Conservation (phyloP, 2,797 vertebrate genomes). For the Galaxias olidus region DNA sequence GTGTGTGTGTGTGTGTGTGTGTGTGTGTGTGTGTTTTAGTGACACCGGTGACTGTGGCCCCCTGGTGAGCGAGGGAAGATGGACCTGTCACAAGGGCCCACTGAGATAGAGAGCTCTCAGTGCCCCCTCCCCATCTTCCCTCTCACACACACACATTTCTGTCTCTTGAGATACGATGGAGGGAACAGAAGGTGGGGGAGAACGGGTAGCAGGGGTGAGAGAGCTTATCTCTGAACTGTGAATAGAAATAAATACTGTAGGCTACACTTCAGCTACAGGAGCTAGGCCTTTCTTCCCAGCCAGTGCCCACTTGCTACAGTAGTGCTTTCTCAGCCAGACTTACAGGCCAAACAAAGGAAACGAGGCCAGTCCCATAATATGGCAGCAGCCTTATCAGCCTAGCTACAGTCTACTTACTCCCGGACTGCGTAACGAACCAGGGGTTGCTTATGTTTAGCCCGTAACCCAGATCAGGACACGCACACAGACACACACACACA, state of each 20-base stretch:
- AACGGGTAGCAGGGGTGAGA: slow-evolving; percentile 18
- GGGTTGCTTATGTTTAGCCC: no score
- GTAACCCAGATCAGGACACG: no score
- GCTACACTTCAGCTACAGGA: no score
- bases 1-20: slow-evolving; percentile 10
- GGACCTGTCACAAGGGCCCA: slow-evolving; percentile 65
- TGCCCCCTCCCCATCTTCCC: slow-evolving; percentile 42
- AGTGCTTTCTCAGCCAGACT: no score
- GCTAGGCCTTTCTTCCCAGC: no score
- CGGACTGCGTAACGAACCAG: no score
- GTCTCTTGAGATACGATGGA: slow-evolving; percentile 15
- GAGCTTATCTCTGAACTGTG: slow-evolving; percentile 38
- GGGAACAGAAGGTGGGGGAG: slow-evolving; percentile 29
- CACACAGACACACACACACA: no score
- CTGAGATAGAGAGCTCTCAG: slow-evolving; percentile 60
- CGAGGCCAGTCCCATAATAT: no score
- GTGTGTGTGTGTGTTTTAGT: slow-evolving; percentile 16
- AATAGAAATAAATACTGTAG: slow-evolving; percentile 27
- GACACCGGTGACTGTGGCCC: slow-evolving; percentile 61
- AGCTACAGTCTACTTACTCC: no score
- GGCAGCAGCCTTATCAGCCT: no score
- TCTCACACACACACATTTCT: slow-evolving; percentile 9
- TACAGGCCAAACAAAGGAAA: no score
- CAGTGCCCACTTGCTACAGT: no score
- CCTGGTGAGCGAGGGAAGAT: slow-evolving; percentile 69